Evolutionary conservation across 2,113 vertebrate genomes (phyloP).

Genomic region (Dermatemys mawii): DNA sequence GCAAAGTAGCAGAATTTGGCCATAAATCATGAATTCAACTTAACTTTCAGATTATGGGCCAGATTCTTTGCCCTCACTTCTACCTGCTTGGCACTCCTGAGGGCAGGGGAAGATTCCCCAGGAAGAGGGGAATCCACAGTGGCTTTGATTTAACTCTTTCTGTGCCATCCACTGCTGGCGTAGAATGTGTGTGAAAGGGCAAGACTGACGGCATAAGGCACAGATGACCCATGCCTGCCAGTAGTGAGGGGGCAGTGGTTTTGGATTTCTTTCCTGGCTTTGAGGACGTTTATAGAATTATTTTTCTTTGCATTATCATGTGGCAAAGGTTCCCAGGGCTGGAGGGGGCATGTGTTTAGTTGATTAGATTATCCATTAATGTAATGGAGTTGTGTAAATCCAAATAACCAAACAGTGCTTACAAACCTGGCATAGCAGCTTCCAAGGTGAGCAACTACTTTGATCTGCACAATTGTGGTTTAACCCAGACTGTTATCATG

Average conservation of each 20-base stretch:
- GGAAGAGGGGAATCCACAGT: not conserved
- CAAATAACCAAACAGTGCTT: not conserved
- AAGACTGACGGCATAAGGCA: slow-evolving; percentile 68
- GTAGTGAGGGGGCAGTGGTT: not conserved
- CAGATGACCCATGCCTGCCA: too few relatives aligned
- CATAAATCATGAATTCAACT: not conserved
- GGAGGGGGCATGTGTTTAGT: not conserved
- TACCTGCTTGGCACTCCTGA: too few relatives aligned
- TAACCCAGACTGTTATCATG: not conserved
- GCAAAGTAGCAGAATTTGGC: not conserved
- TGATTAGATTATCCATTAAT: not conserved
- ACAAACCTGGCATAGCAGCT: not conserved
- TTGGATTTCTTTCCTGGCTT: not conserved
- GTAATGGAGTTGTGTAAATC: not conserved
- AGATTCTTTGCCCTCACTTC: not conserved
- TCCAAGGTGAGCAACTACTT: not conserved
- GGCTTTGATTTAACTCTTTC: slow-evolving; percentile 19
- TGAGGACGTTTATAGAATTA: accelerated
- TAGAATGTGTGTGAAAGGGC: slow-evolving; percentile 67
- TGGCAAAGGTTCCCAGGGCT: not conserved
- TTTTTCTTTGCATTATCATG: not conserved
- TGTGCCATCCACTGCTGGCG: slow-evolving; percentile 52
- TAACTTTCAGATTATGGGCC: not conserved
- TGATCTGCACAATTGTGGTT: not conserved
- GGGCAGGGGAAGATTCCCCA: not conserved